phyloP scores from a whole-genome alignment of 53 echinoderm and acorn worm species.

The Hippasteria phrygiana region DNA sequence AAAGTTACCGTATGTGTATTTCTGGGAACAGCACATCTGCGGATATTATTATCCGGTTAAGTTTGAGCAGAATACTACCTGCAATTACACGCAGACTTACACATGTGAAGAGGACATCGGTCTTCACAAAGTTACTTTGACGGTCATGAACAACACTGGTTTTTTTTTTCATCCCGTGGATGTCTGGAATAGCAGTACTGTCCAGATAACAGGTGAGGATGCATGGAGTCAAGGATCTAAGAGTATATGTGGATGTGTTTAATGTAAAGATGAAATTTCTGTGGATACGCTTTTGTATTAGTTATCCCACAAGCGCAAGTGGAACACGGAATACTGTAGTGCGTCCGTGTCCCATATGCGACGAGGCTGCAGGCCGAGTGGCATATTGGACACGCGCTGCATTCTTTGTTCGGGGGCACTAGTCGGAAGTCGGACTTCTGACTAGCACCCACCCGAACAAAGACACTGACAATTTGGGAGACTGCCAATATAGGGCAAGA shows the following conservation, averaged over 20 bases:
- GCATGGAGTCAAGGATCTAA: not conserved
- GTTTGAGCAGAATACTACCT: not conserved
- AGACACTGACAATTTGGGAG: no score
- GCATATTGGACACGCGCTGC: no score
- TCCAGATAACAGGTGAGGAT: conserved; percentile 52
- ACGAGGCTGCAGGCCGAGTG: no score
- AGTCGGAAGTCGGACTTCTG: no score
- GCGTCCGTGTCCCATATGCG: no score
- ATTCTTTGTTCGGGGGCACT: no score
- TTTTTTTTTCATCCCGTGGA: not conserved
- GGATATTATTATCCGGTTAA: not conserved
- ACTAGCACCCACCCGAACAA: no score
- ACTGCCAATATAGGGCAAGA: no score
- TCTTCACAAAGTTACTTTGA: conserved; percentile 14
- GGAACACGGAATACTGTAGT: no score
- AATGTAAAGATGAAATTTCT: not conserved
- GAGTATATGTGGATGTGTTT: not conserved
- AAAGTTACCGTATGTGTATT: not conserved
- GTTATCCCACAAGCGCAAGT: no score
- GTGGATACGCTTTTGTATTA: not conserved
- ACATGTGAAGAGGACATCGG: conserved; percentile 35
- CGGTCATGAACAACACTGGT: not conserved
- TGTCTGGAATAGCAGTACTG: not conserved
- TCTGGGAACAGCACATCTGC: conserved; percentile 54
- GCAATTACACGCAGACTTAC: conserved; percentile 41